These are phyloP conservation scores for Drosophila seclusa DNA, from an alignment of 2,888 invertebrate genomes.

Conservation along the genomic window DNA sequence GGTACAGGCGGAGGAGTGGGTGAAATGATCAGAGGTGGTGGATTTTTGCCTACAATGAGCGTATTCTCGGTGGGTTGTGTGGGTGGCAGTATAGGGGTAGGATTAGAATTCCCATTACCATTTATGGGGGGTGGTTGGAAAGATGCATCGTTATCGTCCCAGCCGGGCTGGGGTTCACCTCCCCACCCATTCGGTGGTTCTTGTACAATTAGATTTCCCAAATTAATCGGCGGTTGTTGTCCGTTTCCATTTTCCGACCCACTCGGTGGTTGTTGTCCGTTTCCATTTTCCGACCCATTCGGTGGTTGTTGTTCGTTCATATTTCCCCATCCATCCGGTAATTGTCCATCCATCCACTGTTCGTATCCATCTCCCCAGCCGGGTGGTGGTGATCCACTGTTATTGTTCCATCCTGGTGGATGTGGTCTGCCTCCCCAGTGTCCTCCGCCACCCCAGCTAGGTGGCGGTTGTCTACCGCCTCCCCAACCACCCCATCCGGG, in stretches of 20 bases:
- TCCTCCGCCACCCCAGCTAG: constrained; percentile 14
- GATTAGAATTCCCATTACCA: constrained; percentile 5
- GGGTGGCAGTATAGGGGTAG: constrained; percentile 25
- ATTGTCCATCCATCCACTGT: background rate
- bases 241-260: constrained; percentile 6
- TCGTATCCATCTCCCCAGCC: constrained; percentile 18
- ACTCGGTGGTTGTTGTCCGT: constrained; percentile 1
- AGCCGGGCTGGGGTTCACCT: constrained; percentile 9
- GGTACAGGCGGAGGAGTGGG: constrained; percentile 30
- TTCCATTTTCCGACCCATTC: constrained; percentile 8
- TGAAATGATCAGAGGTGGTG: constrained; percentile 32
- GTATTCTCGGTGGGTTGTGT: constrained; percentile 21
- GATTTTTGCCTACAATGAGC: constrained; percentile 43
- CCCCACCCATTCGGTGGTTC: constrained; percentile 33
- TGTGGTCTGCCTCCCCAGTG: constrained; percentile 5
- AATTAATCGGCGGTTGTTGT: background rate
- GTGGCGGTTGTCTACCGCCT: constrained; percentile 16
- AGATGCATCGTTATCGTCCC: background rate
- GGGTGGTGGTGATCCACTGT: constrained; percentile 5
- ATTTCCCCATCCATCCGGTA: background rate
- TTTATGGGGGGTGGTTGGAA: constrained; percentile 20
- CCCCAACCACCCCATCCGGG: constrained; percentile 50
- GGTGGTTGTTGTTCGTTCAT: background rate
- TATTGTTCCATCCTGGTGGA: constrained; percentile 8
- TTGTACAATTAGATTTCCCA: constrained; percentile 5